A percentile compares a stretch with the other conserved stretches of the same genome.
phyloP scores from a whole-genome alignment of 2,113 vertebrate genomes.

The Microcebus tavaratra region DNA sequence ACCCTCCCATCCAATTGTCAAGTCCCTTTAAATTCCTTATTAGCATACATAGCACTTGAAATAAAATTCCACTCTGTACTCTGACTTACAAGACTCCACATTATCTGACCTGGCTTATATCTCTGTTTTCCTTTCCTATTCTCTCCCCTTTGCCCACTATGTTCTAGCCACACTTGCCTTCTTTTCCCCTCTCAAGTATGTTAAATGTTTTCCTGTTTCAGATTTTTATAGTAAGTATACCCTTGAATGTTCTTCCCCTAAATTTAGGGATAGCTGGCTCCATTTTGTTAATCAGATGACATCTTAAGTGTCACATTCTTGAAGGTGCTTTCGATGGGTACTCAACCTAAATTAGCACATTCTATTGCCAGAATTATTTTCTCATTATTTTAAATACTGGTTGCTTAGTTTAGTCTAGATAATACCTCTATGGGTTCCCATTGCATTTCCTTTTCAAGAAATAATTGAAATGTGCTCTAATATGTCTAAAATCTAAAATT shows the following conservation, averaged over 20 bases:
- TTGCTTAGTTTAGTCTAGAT: not conserved
- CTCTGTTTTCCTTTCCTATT: not conserved
- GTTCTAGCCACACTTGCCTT: not conserved
- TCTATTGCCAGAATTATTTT: not conserved
- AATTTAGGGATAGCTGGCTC: not conserved
- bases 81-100: not conserved
- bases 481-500: not conserved
- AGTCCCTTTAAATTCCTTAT: not conserved
- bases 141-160: not conserved
- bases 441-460: not conserved
- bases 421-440: not conserved
- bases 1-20: not conserved
- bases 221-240: not conserved
- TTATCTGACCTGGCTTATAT: not conserved
- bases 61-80: not conserved
- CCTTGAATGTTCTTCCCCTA: not conserved
- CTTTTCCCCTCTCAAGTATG: not conserved
- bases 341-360: not conserved
- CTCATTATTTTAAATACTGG: not conserved
- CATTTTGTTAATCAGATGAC: not conserved
- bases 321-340: not conserved
- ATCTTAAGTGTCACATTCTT: not conserved
- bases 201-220: not conserved
- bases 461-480: not conserved
- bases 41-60: not conserved